Percentiles rank a stretch among this genome's conserved stretches.
Conservation (phyloP, 2,797 vertebrate genomes). For the Coccyzus lansbergi region DNA sequence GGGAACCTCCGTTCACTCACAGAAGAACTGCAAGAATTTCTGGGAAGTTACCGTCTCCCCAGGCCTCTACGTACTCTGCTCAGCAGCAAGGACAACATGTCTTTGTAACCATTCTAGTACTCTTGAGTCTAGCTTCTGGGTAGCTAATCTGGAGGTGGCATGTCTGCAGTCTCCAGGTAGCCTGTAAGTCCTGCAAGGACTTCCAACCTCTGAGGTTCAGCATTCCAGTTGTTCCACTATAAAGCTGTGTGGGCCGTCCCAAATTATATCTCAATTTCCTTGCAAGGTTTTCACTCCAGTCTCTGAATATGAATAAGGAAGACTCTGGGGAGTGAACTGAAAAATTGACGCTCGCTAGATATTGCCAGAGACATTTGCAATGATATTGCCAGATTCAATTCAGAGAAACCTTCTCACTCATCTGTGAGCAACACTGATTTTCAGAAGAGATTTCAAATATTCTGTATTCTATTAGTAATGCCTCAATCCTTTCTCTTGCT, state of each 20-base stretch:
- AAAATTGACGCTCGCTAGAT: neutral
- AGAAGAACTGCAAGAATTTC: neutral
- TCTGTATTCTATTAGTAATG: neutral
- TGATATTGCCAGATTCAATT: neutral
- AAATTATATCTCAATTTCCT: neutral
- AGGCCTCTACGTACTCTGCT: neutral
- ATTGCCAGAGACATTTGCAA: neutral
- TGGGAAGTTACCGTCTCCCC: neutral
- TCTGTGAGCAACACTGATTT: neutral
- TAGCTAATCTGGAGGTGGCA: neutral
- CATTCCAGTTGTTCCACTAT: neutral
- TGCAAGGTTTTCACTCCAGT: neutral
- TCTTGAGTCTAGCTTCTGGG: neutral
- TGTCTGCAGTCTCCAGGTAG: neutral
- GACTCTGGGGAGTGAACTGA: neutral
- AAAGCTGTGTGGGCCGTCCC: neutral
- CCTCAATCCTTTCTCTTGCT: neutral
- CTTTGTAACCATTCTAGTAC: neutral
- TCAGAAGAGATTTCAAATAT: neutral
- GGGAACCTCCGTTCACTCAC: neutral
- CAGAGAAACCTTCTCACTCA: neutral
- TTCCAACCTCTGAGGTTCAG: neutral
- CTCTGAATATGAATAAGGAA: neutral
- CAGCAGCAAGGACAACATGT: neutral
- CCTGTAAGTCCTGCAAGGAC: neutral